phyloP scores from a whole-genome alignment of 2,797 vertebrate genomes.

The Pyrocephalus nanus region DNA sequence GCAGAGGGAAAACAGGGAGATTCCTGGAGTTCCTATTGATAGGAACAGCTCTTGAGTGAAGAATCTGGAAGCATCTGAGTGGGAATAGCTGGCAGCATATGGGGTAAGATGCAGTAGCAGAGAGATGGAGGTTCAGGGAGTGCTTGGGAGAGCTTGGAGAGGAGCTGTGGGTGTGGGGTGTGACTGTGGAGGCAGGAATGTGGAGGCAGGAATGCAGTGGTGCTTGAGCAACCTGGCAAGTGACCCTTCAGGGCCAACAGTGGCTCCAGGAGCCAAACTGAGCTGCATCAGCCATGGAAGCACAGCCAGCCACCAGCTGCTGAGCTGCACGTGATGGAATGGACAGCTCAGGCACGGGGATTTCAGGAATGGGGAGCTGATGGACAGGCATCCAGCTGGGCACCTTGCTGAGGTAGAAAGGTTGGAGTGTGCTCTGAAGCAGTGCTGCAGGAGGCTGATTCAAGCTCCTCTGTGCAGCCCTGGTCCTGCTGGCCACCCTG shows the following conservation, averaged over 20 bases:
- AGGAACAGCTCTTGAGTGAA: neutral
- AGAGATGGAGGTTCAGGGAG: neutral
- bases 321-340: neutral
- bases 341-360: neutral
- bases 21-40: neutral
- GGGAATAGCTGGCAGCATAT: neutral
- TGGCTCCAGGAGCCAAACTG: neutral
- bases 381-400: neutral
- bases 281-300: neutral
- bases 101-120: neutral
- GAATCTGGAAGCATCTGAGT: neutral
- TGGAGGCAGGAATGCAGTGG: conserved; percentile 27
- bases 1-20: neutral
- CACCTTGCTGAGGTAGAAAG: neutral
- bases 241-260: conserved; percentile 23
- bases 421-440: neutral
- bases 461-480: neutral
- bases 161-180: conserved; percentile 38
- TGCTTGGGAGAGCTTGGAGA: neutral
- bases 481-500: neutral
- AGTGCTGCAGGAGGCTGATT: neutral
- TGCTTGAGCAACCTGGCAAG: neutral
- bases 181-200: conserved; percentile 35
- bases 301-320: neutral
- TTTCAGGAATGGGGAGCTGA: neutral